phyloP scores from a whole-genome alignment of 2,888 invertebrate genomes.

The Cephus sareptanus region DNA sequence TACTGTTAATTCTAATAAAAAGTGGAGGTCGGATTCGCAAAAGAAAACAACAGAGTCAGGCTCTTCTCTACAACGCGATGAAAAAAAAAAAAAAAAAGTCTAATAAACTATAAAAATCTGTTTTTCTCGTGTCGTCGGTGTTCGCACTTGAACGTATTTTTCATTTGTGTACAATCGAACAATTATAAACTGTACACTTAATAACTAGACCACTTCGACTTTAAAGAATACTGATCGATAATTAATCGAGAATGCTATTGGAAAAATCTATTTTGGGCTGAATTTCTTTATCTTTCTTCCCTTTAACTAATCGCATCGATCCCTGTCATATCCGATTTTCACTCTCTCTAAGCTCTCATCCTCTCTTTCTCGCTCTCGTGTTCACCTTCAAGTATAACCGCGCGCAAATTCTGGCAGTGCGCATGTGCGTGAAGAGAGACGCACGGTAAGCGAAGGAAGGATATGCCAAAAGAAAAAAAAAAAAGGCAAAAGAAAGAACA shows the following conservation, averaged over 20 bases:
- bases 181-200: constrained; percentile 6
- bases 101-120: constrained; percentile 1
- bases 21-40: constrained; percentile 12
- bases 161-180: constrained; percentile 10
- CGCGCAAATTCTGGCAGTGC: background rate
- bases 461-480: background rate
- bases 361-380: background rate
- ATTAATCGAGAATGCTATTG: background rate
- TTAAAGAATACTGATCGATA: background rate
- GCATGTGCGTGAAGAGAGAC: background rate
- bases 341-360: background rate
- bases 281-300: background rate
- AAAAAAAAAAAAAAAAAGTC: constrained; percentile 8
- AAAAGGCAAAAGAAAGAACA: background rate
- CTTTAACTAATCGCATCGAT: background rate
- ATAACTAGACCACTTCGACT: background rate
- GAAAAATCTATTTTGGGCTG: background rate
- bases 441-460: background rate
- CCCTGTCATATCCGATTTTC: background rate
- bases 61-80: constrained; percentile 13
- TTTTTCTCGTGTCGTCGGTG: background rate
- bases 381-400: background rate
- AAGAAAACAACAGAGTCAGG: background rate
- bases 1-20: background rate
- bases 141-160: constrained; percentile 1